Conservation (phyloP, 1,140 invertebrate species). For the Ceratosolen fusciceps region DNA sequence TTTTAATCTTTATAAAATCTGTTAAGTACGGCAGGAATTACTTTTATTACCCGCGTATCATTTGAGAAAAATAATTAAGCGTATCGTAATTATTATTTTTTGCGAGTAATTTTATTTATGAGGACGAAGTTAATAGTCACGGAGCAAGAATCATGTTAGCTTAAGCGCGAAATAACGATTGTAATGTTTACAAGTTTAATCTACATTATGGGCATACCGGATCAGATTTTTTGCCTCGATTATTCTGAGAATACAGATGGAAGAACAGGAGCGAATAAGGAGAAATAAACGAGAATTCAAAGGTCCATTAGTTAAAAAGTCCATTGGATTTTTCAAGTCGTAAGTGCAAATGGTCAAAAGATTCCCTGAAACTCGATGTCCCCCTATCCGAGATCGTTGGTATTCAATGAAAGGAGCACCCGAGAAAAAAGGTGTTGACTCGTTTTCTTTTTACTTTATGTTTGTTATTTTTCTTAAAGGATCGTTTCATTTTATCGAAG, state of each 20-base stretch:
- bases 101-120: constrained; percentile 10
- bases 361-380: constrained; percentile 22
- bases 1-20: constrained; percentile 5
- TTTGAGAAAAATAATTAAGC: neutral
- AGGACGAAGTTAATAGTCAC: neutral
- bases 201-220: neutral
- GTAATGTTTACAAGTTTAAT: constrained; percentile 39
- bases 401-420: constrained; percentile 26
- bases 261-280: constrained; percentile 10
- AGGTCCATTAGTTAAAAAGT: constrained; percentile 36
- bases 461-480: neutral
- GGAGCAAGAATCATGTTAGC: neutral
- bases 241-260: constrained; percentile 28
- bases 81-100: too few species aligned
- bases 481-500: constrained; percentile 9
- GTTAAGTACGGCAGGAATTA: constrained; percentile 4
- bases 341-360: constrained; percentile 18
- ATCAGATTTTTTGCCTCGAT: constrained; percentile 9
- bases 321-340: constrained; percentile 22
- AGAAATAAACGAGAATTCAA: constrained; percentile 6
- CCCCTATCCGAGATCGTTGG: constrained; percentile 9
- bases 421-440: neutral
- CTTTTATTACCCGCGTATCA: neutral
- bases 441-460: neutral
- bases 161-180: constrained; percentile 24